Evolutionary conservation across 1,140 invertebrate genomes (phyloP), one percentile per base, ranked within the genome.

Genomic region (Lysiphlebus fabarum): DNA sequence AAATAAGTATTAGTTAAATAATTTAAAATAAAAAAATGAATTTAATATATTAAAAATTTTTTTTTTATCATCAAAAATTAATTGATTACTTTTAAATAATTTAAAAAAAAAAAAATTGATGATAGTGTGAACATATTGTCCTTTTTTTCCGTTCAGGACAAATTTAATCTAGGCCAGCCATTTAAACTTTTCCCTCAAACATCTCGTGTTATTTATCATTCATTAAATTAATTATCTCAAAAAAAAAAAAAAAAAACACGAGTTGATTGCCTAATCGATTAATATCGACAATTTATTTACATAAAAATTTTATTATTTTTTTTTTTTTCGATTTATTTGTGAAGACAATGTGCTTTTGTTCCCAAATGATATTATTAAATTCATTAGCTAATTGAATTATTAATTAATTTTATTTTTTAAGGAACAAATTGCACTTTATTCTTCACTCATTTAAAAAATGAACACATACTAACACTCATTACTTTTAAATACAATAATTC

Each of bases 401-500:
- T n/a, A 53, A 12, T 41, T 26, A 53, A 40, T 7, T n/a, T n/a
- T n/a, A 26, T 5, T 33, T 26, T 26, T 1, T 26, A 26, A 1
- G 14, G 49, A 53, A 44, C 41, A 53, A 33, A 53, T 53, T 37
- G n/a, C n/a, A 42, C 47, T 44, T 41, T 41, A 7, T 47, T 33
- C 37, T 51, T 61, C 59, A 51, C 47, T 40, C 59, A 56, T 53
- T 54, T 44, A 50, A 47, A 54, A n/a, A 43, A 10, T 26, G 42
- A 34, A 51, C 41, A 47, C 33, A 6, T 43, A 12, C 40, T 54
- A 58, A 58, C 54, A 51, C 47, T 49, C 43, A 56, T 37, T 61
- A 44, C 53, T 42, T 51, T 51, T 56, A 53, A 51, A 56, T 53
- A 61, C 45, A 56, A 45, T 57, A 53, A 40, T 56, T 57, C 55